Evolutionary conservation across 2,113 vertebrate genomes (phyloP).

Genomic region (Rhadina sibilatrix): DNA sequence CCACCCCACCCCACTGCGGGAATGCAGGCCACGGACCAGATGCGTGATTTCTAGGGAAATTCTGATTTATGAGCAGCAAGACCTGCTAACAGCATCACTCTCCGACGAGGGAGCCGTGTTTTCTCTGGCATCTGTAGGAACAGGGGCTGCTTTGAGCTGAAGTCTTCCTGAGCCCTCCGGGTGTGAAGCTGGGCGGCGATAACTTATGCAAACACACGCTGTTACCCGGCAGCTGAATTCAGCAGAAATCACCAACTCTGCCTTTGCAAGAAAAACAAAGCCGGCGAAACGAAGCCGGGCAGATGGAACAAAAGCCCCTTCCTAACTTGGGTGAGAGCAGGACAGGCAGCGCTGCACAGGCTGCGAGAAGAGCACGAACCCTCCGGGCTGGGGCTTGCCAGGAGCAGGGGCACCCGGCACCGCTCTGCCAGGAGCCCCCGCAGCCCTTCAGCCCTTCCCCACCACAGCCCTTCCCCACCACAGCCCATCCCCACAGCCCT

Average conservation of each 20-base stretch:
- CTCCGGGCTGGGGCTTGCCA: background rate
- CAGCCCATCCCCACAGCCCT: background rate
- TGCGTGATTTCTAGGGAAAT: background rate
- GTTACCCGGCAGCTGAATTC: background rate
- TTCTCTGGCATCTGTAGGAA: background rate
- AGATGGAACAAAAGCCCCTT: background rate
- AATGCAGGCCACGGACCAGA: background rate
- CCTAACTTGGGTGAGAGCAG: background rate
- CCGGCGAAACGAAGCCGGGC: background rate
- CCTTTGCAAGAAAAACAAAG: conserved; percentile 23
- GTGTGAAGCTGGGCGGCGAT: background rate
- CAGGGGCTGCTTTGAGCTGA: background rate
- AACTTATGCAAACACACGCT: background rate
- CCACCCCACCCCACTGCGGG: background rate
- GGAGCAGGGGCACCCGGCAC: background rate
- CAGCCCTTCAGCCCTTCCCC: background rate
- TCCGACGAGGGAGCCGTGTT: background rate
- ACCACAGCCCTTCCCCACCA: background rate
- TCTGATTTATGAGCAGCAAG: conserved; percentile 1
- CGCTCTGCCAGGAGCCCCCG: fast-evolving
- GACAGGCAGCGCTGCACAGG: background rate
- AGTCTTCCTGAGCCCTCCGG: background rate
- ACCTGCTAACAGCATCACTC: background rate
- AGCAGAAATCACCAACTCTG: background rate
- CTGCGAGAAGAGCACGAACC: background rate